These are phyloP conservation scores for Etheostoma spectabile DNA, from an alignment of 2,113 vertebrate species.

Conservation along the genomic window DNA sequence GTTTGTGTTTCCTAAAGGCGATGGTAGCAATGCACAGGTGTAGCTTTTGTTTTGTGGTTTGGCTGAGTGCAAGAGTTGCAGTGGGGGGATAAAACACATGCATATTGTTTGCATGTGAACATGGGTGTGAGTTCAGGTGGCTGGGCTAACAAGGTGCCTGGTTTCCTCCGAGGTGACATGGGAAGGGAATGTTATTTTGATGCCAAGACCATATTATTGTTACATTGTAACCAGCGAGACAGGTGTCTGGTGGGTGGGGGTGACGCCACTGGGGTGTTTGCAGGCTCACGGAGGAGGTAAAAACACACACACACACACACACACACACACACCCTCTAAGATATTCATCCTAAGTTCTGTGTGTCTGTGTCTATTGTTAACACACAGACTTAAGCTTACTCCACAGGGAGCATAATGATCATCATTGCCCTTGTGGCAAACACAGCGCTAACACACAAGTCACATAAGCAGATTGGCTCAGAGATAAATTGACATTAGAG, in stretches of 20 bases:
- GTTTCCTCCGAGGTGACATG: constrained; percentile 68
- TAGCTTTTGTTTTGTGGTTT: constrained; percentile 27
- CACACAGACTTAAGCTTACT: constrained; percentile 32
- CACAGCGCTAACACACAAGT: constrained; percentile 34
- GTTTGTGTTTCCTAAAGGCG: constrained; percentile 3
- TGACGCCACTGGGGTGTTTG: constrained; percentile 68
- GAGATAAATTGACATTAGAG: constrained; percentile 43
- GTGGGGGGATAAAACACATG: constrained; percentile 24
- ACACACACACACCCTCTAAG: constrained; percentile 17
- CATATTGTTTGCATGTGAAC: constrained; percentile 61
- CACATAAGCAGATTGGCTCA: constrained; percentile 47
- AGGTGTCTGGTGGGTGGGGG: constrained; percentile 72
- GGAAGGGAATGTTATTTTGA: constrained; percentile 70
- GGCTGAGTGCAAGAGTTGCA: constrained; percentile 1
- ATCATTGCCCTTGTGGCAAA: constrained; percentile 64
- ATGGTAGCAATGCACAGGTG: not conserved
- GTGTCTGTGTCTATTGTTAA: constrained; percentile 39
- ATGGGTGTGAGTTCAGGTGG: constrained; percentile 79
- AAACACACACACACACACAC: constrained; percentile 34
- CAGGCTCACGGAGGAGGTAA: constrained; percentile 68
- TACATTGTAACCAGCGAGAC: constrained; percentile 78
- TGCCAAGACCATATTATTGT: constrained; percentile 76
- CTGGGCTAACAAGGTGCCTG: constrained; percentile 75
- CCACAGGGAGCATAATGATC: constrained; percentile 61
- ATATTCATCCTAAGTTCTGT: constrained; percentile 48